These are phyloP conservation scores for Girardinichthys multiradiatus DNA, from an alignment of 2,113 vertebrate species.

Conservation along the genomic window DNA sequence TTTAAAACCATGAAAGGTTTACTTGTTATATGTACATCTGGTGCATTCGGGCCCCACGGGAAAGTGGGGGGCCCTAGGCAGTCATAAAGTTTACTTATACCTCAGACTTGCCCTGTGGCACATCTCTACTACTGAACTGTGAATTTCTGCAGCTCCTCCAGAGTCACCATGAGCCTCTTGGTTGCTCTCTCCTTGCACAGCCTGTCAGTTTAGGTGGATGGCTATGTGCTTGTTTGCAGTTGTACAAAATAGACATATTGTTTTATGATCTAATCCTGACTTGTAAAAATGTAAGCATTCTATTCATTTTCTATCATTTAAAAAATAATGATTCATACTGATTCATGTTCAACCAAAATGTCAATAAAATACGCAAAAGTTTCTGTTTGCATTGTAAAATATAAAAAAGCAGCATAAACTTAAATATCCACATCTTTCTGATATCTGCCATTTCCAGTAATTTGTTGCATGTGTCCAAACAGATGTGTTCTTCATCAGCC, in stretches of 20 bases:
- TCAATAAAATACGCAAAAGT: background rate
- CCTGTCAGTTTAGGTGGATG: too few species aligned
- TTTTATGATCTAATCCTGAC: background rate
- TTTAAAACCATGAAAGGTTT: too few species aligned
- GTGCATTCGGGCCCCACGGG: background rate
- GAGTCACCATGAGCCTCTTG: background rate
- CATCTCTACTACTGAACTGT: background rate
- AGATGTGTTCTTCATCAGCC: constrained; percentile 4
- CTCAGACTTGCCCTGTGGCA: background rate
- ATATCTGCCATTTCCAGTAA: background rate
- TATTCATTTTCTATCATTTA: background rate
- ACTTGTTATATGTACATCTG: background rate
- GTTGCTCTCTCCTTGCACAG: too few species aligned
- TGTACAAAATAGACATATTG: background rate
- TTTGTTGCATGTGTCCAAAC: background rate
- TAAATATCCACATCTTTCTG: background rate
- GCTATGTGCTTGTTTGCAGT: too few species aligned
- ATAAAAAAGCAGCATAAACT: background rate
- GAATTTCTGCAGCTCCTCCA: background rate
- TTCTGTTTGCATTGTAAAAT: background rate
- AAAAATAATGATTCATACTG: background rate
- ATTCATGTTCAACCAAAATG: background rate
- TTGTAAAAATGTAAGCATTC: background rate
- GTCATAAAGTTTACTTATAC: background rate
- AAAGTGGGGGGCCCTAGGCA: too few species aligned